These are phyloP conservation scores for Ametastegia equiseti DNA, from an alignment of 2,888 invertebrate genomes.

Conservation along the genomic window DNA sequence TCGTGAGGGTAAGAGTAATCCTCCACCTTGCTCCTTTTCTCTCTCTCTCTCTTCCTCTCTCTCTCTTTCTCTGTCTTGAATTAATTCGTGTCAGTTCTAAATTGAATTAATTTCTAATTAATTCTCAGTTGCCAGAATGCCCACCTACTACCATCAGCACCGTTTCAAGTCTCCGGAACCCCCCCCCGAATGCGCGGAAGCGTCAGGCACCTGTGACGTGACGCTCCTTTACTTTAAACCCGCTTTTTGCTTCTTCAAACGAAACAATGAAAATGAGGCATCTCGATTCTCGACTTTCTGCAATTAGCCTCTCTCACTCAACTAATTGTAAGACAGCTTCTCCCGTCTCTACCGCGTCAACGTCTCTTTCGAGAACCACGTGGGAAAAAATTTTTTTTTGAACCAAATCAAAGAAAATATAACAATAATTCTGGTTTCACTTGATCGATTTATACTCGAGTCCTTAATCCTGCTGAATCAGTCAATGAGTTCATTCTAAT, in stretches of 20 bases:
- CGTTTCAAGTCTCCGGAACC: background rate
- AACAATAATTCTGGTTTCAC: too few relatives aligned
- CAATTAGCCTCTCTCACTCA: slow-evolving; percentile 3
- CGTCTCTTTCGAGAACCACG: background rate
- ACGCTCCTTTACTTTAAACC: slow-evolving; percentile 9
- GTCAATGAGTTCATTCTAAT: too few relatives aligned
- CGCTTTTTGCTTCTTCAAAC: background rate
- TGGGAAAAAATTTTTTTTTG: background rate
- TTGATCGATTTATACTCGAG: too few relatives aligned
- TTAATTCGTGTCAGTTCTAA: slow-evolving; percentile 36
- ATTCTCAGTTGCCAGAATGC: slow-evolving; percentile 12
- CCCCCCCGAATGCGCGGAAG: background rate
- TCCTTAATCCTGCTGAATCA: too few relatives aligned
- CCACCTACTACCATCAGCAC: background rate
- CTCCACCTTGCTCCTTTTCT: background rate
- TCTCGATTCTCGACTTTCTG: background rate
- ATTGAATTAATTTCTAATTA: slow-evolving; percentile 43
- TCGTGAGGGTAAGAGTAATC: slow-evolving; percentile 29
- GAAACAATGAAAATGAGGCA: background rate
- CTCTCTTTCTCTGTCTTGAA: slow-evolving; percentile 11
- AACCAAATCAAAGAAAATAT: too few relatives aligned
- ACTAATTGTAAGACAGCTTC: background rate
- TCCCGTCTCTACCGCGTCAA: background rate
- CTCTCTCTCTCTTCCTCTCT: background rate
- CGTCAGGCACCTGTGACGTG: slow-evolving; percentile 25